Evolutionary conservation across 23 tunicate genomes (phyloP).

Genomic region (Botrylloides violaceus): DNA sequence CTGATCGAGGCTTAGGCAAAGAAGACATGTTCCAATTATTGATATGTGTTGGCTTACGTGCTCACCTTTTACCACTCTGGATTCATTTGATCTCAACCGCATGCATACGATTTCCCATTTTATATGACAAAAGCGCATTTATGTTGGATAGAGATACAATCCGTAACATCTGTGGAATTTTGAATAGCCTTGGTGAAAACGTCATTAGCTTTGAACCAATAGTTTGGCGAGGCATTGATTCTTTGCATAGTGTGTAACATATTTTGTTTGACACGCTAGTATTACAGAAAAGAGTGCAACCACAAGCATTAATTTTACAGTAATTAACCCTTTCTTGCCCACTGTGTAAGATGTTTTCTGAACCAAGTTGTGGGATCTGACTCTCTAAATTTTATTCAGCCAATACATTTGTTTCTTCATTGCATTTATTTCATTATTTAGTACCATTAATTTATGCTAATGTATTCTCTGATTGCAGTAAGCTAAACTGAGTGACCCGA

Average conservation of each 20-base stretch:
- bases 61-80: constrained; percentile 47
- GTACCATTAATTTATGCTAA: too few species aligned
- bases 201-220: constrained; percentile 40
- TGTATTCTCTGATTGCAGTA: too few species aligned
- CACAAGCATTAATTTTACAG: constrained; percentile 1
- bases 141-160: constrained; percentile 46
- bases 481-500: too few species aligned
- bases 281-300: constrained; percentile 42
- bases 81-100: constrained; percentile 38
- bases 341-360: not conserved
- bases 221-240: constrained; percentile 48
- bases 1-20: constrained; percentile 51
- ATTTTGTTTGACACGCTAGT: constrained; percentile 34
- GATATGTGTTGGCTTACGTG: constrained; percentile 47
- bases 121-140: constrained; percentile 53
- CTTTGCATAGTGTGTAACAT: constrained; percentile 7
- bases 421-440: too few species aligned
- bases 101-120: constrained; percentile 12
- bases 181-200: constrained; percentile 32
- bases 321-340: not conserved
- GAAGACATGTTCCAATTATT: constrained; percentile 76
- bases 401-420: too few species aligned
- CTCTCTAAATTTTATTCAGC: too few species aligned
- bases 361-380: too few species aligned
- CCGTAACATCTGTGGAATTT: constrained; percentile 31